phyloP scores from a whole-genome alignment of 2,113 vertebrate genomes.

The Entelurus aequoreus region DNA sequence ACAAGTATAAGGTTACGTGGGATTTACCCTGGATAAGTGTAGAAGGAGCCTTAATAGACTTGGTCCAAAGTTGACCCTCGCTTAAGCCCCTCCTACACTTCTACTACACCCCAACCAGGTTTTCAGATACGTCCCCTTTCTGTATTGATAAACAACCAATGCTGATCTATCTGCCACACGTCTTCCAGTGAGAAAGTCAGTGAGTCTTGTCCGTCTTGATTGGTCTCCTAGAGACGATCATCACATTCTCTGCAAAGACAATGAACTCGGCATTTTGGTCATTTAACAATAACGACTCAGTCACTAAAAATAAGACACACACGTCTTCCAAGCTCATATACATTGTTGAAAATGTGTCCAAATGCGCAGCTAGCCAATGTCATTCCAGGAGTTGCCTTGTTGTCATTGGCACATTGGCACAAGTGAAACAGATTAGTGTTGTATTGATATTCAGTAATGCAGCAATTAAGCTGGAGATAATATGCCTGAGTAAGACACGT shows the following conservation, averaged over 20 bases:
- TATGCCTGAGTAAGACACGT: constrained; percentile 19
- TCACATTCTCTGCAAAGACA: constrained; percentile 24
- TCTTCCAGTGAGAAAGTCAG: too few relatives aligned
- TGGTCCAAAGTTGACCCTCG: too few relatives aligned
- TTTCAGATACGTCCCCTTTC: too few relatives aligned
- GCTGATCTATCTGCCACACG: too few relatives aligned
- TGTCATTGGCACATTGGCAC: constrained; percentile 5
- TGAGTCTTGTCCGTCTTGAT: neutral
- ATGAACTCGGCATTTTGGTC: constrained; percentile 18
- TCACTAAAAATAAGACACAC: constrained; percentile 8
- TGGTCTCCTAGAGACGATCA: neutral
- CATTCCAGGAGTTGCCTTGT: constrained; percentile 29
- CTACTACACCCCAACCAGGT: too few relatives aligned
- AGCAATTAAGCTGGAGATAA: constrained; percentile 28
- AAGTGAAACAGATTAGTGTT: constrained; percentile 13
- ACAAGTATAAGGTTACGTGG: too few relatives aligned
- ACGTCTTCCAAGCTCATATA: constrained; percentile 33
- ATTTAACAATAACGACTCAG: constrained; percentile 33
- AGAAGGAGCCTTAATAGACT: too few relatives aligned
- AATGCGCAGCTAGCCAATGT: constrained; percentile 18
- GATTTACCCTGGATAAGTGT: too few relatives aligned
- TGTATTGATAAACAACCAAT: too few relatives aligned
- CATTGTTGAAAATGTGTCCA: constrained; percentile 24
- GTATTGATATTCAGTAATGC: constrained; percentile 24
- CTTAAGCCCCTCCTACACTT: too few relatives aligned